Evolutionary conservation across 2,113 vertebrate species (phyloP), one percentile per base, ranked within the genome.

Genomic region (Echinops telfairi): DNA sequence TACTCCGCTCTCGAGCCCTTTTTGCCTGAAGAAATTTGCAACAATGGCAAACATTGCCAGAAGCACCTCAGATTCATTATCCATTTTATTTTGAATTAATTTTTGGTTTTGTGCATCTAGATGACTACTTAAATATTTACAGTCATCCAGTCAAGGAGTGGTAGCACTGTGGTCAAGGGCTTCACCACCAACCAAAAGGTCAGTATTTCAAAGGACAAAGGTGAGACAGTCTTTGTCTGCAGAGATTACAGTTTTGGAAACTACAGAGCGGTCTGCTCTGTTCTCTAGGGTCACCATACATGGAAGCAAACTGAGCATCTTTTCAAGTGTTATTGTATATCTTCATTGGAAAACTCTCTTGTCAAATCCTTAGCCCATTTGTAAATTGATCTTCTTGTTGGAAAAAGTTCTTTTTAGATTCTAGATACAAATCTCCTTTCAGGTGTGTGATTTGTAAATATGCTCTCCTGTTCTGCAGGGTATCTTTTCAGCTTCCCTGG

Each of bases 331-430:
- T 71, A 62, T 36, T 12, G 0, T 14, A 6, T 12, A 47, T 9
- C 17, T 66, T 90, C 64, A 83, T 36, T n/a, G 8, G 38, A 64
- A 70, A 94, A 53, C 47, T 25, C 66, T 40, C 19, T 22, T 29
- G 17, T 83, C 40, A 84, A 80, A 88, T 73, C 14, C 17, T 85
- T 36, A 62, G 78, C 36, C 40, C 36, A 57, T 29, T 92, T 23
- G 25, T 29, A 66, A 25, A 62, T 25, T 62, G 60, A 62, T 80
- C 25, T 58, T 93, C 71, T 86, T 71, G 47, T 64, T 76, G 5
- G 82, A 57, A 22, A 75, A 91, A 78, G 31, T 87, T 38, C 47
- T 53, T 38, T 93, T 85, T 71, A 82, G 60, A 47, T 53, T 57
- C 29, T 83, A 5, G 31, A 86, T 36, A 20, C 4, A 80, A 53